These are phyloP conservation scores for Cyclophora albipunctata DNA, from an alignment of 2,888 invertebrate species.

Conservation along the genomic window DNA sequence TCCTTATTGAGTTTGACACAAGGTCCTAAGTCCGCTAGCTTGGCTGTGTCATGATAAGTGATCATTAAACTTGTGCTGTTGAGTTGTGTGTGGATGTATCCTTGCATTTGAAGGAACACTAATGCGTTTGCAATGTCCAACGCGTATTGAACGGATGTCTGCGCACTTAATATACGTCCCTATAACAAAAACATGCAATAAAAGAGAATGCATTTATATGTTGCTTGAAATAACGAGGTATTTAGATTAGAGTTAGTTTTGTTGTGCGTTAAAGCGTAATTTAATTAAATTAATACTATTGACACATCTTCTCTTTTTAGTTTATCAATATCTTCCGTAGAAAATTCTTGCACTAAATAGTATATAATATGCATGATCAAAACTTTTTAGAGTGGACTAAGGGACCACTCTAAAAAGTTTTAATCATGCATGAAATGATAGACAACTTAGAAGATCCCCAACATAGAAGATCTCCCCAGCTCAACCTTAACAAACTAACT, in stretches of 20 bases:
- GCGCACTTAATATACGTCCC: conserved; percentile 57
- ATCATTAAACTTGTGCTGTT: conserved; percentile 59
- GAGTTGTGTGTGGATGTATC: conserved; percentile 62
- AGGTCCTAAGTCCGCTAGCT: conserved; percentile 58
- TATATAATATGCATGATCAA: too few species aligned
- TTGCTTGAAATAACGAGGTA: not conserved
- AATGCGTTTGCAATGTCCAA: conserved; percentile 63
- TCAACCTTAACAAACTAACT: too few species aligned
- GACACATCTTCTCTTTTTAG: too few species aligned
- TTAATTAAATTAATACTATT: too few species aligned
- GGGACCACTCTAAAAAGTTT: too few species aligned
- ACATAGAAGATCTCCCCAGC: too few species aligned
- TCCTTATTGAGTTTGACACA: conserved; percentile 34
- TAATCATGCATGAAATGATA: too few species aligned
- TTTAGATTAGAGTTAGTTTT: not conserved
- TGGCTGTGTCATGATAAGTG: conserved; percentile 56
- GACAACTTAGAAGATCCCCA: too few species aligned
- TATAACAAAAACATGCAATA: conserved; percentile 19
- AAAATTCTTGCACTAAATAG: too few species aligned
- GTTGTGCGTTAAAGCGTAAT: too few species aligned
- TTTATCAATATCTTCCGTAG: too few species aligned
- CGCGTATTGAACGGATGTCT: conserved; percentile 56
- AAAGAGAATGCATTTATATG: not conserved
- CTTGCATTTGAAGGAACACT: conserved; percentile 64
- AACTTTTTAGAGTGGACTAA: too few species aligned